These are phyloP conservation scores for Geophilus truncorum DNA, from an alignment of 2,888 invertebrate species.

Conservation along the genomic window DNA sequence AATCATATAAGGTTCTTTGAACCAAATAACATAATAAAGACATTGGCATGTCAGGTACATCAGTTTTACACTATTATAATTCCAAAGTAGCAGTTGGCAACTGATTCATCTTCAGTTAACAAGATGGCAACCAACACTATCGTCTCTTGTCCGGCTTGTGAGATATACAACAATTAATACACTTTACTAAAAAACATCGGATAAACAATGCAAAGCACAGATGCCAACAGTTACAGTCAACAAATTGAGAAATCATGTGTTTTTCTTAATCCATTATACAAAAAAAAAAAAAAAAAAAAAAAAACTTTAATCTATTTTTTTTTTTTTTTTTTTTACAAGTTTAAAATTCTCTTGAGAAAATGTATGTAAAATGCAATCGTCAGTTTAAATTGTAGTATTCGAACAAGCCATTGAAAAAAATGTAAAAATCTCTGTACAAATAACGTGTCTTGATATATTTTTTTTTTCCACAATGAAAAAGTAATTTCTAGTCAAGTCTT, in stretches of 20 bases:
- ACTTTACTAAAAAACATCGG: not conserved
- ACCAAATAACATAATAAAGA: not conserved
- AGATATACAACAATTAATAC: not conserved
- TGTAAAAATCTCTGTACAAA: conserved; percentile 3
- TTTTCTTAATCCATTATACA: not conserved
- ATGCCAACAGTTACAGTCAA: not conserved
- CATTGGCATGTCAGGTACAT: not conserved
- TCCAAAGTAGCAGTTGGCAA: not conserved
- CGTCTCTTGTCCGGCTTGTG: not conserved
- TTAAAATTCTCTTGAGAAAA: not conserved
- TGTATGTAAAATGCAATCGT: not conserved
- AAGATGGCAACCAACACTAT: not conserved
- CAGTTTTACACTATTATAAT: not conserved
- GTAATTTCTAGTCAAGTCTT: not conserved
- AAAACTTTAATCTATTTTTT: too few species aligned
- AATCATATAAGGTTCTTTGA: not conserved
- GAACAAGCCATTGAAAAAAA: not conserved
- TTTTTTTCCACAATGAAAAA: not conserved
- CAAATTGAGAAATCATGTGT: not conserved
- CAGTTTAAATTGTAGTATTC: not conserved
- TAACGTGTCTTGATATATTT: not conserved
- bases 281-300: not conserved
- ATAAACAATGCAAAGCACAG: not conserved
- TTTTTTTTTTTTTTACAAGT: too few species aligned
- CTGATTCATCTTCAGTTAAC: not conserved